A percentile compares a stretch with the other conserved stretches of the same genome.
Evolutionary conservation across 2,113 vertebrate species (phyloP).

Genomic region (Syngnathoides biaculeatus): DNA sequence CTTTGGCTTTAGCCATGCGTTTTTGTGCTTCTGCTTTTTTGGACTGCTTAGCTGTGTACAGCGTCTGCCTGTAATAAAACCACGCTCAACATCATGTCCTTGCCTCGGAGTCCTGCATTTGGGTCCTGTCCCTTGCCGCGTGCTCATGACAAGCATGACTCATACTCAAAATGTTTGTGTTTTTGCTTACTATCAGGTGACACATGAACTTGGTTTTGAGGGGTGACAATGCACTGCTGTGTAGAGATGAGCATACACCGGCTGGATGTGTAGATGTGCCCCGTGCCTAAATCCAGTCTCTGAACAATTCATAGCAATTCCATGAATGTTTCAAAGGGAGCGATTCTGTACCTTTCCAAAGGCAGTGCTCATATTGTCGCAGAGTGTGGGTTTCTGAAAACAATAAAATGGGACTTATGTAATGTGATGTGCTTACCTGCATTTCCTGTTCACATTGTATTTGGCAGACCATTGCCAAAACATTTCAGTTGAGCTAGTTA

Average conservation of each 20-base stretch:
- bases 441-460: background rate
- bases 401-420: background rate
- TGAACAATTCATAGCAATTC: constrained; percentile 59
- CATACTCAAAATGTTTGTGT: background rate
- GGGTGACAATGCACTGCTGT: constrained; percentile 2
- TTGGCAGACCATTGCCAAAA: background rate
- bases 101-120: too few relatives aligned
- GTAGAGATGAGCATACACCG: constrained; percentile 15
- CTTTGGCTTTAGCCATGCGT: too few relatives aligned
- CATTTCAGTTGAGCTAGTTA: constrained; percentile 4
- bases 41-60: too few relatives aligned
- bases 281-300: constrained; percentile 17
- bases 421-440: background rate
- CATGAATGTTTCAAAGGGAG: constrained; percentile 55
- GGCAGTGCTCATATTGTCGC: constrained; percentile 1
- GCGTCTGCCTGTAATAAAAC: too few relatives aligned
- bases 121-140: too few relatives aligned
- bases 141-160: too few relatives aligned
- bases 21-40: too few relatives aligned
- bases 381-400: background rate
- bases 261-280: constrained; percentile 23
- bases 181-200: background rate
- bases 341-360: constrained; percentile 35
- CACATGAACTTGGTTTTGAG: background rate
- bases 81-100: too few relatives aligned